Evolutionary conservation across 2,113 vertebrate genomes (phyloP).

Genomic region (Himantopus leucocephalus): DNA sequence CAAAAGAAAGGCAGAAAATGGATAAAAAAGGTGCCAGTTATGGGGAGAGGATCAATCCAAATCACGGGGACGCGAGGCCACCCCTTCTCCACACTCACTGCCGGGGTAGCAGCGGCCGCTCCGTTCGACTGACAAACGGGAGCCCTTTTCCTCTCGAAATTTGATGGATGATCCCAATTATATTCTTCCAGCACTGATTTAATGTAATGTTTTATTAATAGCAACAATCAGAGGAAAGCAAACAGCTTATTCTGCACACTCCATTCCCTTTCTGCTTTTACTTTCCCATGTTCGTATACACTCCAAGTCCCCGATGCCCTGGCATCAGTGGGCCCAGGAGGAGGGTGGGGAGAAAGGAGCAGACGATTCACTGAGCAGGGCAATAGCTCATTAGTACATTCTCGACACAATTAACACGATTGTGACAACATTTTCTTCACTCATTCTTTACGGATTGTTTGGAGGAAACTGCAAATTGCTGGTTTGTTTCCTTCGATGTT

Average conservation of each 20-base stretch:
- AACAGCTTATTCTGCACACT: slow-evolving; percentile 49
- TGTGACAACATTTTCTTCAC: not conserved
- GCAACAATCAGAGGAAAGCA: slow-evolving; percentile 68
- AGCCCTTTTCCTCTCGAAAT: slow-evolving; percentile 6
- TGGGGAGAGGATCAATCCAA: fast-evolving
- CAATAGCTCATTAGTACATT: not conserved
- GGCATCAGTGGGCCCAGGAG: not conserved
- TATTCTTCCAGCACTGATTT: slow-evolving; percentile 56
- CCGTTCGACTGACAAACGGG: not conserved
- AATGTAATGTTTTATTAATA: slow-evolving; percentile 79
- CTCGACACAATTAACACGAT: not conserved
- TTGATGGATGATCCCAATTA: slow-evolving; percentile 77
- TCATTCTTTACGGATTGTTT: not conserved
- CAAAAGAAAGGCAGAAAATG: not conserved
- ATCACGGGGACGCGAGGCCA: fast-evolving
- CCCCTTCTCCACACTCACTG: fast-evolving
- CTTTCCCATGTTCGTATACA: not conserved
- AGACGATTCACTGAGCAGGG: not conserved
- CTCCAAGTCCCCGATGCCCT: not conserved
- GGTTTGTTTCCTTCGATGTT: not conserved
- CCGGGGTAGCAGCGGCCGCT: fast-evolving
- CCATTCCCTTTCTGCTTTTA: not conserved
- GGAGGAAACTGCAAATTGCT: not conserved
- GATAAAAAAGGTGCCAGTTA: not conserved
- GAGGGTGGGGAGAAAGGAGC: not conserved